phyloP scores from a whole-genome alignment of 2,888 invertebrate genomes.

The Perizoma flavofasciatum region DNA sequence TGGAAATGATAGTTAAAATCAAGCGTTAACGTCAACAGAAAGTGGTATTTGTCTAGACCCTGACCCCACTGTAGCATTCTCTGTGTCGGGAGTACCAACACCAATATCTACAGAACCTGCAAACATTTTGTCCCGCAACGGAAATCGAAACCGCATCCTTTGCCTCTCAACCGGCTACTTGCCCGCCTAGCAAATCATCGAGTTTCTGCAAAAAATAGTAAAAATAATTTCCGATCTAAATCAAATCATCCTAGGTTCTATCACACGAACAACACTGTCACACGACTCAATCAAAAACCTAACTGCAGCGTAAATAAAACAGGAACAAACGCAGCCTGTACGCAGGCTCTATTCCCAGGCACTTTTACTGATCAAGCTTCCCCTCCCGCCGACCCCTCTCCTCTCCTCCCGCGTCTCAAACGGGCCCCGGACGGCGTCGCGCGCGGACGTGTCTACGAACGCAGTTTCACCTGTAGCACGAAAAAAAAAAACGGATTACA shows the following conservation, averaged over 20 bases:
- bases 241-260: not conserved
- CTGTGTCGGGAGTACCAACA: no score
- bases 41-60: no score
- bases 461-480: conserved; percentile 20
- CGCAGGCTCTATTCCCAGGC: conserved; percentile 57
- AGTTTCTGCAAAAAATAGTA: no score
- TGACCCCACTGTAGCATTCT: no score
- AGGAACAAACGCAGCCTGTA: conserved; percentile 36
- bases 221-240: no score
- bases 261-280: not conserved
- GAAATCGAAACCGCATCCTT: no score
- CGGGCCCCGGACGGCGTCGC: conserved; percentile 21
- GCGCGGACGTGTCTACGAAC: conserved; percentile 15
- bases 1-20: no score
- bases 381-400: conserved; percentile 41
- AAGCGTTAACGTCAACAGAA: no score
- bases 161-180: no score
- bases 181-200: no score
- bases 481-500: conserved; percentile 30
- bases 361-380: conserved; percentile 65
- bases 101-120: no score
- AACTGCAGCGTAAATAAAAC: conserved; percentile 23
- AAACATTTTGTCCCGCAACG: no score
- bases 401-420: conserved; percentile 37
- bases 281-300: conserved; percentile 19